Evolutionary conservation across 2,113 vertebrate species (phyloP).

Genomic region (Willisornis vidua): DNA sequence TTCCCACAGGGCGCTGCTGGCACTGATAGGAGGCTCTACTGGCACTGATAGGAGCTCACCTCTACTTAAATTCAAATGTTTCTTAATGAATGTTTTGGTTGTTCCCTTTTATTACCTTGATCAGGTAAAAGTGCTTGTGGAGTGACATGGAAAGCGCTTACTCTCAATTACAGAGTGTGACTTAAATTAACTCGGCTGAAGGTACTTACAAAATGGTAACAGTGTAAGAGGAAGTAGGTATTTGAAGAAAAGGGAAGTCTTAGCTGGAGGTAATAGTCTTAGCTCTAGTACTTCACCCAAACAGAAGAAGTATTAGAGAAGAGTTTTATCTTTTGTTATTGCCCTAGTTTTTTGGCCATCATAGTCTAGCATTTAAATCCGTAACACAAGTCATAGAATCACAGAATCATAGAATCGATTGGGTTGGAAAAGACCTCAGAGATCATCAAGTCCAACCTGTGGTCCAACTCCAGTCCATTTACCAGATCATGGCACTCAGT

Average conservation of each 20-base stretch:
- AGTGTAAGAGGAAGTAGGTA: not conserved
- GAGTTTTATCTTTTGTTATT: not conserved
- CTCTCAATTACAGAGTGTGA: not conserved
- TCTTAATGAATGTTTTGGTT: not conserved
- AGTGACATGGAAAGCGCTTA: not conserved
- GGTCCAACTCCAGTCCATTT: too few species aligned
- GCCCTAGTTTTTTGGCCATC: not conserved
- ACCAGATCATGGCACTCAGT: too few species aligned
- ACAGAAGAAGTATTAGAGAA: not conserved
- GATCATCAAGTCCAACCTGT: too few species aligned
- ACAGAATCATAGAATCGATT: too few species aligned
- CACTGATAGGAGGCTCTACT: not conserved
- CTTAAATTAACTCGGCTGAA: not conserved
- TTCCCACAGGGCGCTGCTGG: not conserved
- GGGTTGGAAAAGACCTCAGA: too few species aligned
- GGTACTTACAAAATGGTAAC: not conserved
- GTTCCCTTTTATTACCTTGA: not conserved
- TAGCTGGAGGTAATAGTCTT: not conserved
- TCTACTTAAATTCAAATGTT: not conserved
- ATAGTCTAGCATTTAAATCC: not conserved
- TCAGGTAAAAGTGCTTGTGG: not conserved
- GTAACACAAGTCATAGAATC: not conserved
- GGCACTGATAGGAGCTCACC: not conserved
- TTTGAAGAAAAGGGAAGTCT: not conserved
- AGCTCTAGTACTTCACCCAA: not conserved